Percentiles rank a stretch among this genome's conserved stretches.
Evolutionary conservation across 2,888 invertebrate genomes (phyloP).

Genomic region (Lasioglossum villosulum): DNA sequence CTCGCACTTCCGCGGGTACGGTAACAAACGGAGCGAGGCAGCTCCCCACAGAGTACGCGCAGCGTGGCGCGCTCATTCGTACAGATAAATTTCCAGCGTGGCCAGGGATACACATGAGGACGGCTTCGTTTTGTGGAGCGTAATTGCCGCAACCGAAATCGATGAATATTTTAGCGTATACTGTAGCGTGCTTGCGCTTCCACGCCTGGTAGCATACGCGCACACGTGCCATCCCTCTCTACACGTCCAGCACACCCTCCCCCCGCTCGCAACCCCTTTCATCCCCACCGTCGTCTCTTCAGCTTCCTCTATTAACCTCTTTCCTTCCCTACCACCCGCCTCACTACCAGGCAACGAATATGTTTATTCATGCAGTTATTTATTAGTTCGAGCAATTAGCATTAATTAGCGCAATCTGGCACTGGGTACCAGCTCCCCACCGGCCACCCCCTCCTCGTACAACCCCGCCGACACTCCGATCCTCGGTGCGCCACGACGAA

Average conservation of each 20-base stretch:
- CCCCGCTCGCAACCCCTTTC: background rate
- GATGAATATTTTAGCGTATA: slow-evolving; percentile 79
- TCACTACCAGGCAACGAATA: slow-evolving; percentile 69
- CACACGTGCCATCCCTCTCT: slow-evolving; percentile 45
- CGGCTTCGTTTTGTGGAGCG: slow-evolving; percentile 71
- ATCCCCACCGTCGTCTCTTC: slow-evolving; percentile 9
- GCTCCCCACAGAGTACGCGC: slow-evolving; percentile 56
- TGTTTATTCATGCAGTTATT: slow-evolving; percentile 82
- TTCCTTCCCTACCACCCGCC: slow-evolving; percentile 5
- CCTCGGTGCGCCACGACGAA: slow-evolving; percentile 59
- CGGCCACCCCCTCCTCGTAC: slow-evolving; percentile 5
- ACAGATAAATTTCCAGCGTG: slow-evolving; percentile 65
- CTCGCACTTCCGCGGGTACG: slow-evolving; percentile 32
- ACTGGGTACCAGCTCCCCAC: slow-evolving; percentile 43
- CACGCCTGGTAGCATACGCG: slow-evolving; percentile 49
- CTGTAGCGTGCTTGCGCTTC: slow-evolving; percentile 57
- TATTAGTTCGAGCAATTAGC: slow-evolving; percentile 82
- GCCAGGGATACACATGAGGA: slow-evolving; percentile 55
- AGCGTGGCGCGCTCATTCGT: slow-evolving; percentile 54
- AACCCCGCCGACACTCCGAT: slow-evolving; percentile 5
- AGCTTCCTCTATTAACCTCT: slow-evolving; percentile 36
- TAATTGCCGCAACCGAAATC: slow-evolving; percentile 78
- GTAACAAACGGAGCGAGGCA: slow-evolving; percentile 30
- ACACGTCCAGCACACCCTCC: background rate
- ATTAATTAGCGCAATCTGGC: slow-evolving; percentile 83